These are phyloP conservation scores for Villa cingulata DNA, from an alignment of 2,888 invertebrate genomes.

Conservation along the genomic window DNA sequence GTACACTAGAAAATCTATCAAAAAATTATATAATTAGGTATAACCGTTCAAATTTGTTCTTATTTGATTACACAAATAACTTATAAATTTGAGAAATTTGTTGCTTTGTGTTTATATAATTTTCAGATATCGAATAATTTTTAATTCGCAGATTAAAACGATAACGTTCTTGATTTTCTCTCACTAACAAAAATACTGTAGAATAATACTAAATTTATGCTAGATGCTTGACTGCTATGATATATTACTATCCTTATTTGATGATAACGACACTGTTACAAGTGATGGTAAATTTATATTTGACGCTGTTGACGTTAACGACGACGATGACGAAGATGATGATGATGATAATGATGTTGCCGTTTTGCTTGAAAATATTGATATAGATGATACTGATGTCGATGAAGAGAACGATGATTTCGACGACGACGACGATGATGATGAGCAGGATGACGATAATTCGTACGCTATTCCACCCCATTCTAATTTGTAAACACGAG, in stretches of 20 bases:
- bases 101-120: no score
- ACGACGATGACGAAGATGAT: neutral
- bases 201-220: no score
- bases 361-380: neutral
- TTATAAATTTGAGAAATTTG: no score
- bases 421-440: neutral
- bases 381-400: neutral
- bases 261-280: neutral
- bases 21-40: no score
- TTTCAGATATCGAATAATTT: no score
- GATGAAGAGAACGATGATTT: neutral
- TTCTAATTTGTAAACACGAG: conserved; percentile 75
- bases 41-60: no score
- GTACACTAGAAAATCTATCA: no score
- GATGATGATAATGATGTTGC: neutral
- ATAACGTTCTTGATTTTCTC: no score
- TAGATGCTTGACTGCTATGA: neutral
- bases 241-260: neutral
- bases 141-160: no score
- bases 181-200: no score
- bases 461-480: conserved; percentile 95
- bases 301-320: neutral
- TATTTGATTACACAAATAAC: no score
- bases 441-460: conserved; percentile 38
- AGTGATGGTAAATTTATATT: neutral